Evolutionary conservation across 2,888 invertebrate species (phyloP).

Genomic region (Napeogenes inachia): DNA sequence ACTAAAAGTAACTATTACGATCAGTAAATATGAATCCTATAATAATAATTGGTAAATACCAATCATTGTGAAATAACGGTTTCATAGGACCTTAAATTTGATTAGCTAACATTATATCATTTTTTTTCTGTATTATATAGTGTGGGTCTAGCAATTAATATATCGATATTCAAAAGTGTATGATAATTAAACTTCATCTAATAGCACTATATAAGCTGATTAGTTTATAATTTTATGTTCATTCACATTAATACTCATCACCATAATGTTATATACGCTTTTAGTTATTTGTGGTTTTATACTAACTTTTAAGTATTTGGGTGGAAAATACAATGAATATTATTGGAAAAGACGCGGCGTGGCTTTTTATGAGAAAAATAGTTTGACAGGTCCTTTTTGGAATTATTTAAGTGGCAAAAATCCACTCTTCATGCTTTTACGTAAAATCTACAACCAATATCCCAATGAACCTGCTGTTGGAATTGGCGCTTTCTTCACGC

Average conservation of each 20-base stretch:
- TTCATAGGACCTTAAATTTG: too few species aligned
- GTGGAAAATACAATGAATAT: constrained; percentile 41
- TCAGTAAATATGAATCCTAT: too few species aligned
- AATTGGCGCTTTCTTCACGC: constrained; percentile 37
- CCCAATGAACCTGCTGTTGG: constrained; percentile 48
- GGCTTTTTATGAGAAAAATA: constrained; percentile 40
- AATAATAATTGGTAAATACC: too few species aligned
- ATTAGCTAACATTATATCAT: too few species aligned
- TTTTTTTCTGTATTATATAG: too few species aligned
- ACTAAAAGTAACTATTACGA: too few species aligned
- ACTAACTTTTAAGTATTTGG: constrained; percentile 33
- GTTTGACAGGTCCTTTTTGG: constrained; percentile 44
- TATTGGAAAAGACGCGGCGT: constrained; percentile 57
- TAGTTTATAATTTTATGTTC: neutral
- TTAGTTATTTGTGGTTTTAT: constrained; percentile 29
- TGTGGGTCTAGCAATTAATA: too few species aligned
- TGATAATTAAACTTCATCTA: too few species aligned
- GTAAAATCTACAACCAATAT: constrained; percentile 44
- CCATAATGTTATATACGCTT: constrained; percentile 31
- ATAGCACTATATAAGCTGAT: too few species aligned
- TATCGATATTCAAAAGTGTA: too few species aligned
- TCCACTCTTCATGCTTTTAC: constrained; percentile 44
- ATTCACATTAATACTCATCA: neutral
- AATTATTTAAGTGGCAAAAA: constrained; percentile 38
- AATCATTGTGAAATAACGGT: too few species aligned